Base-by-base conservation (phyloP, 30 jellyfish, hydroid and myxozoan species). In the Aurelia coerulea region DNA sequence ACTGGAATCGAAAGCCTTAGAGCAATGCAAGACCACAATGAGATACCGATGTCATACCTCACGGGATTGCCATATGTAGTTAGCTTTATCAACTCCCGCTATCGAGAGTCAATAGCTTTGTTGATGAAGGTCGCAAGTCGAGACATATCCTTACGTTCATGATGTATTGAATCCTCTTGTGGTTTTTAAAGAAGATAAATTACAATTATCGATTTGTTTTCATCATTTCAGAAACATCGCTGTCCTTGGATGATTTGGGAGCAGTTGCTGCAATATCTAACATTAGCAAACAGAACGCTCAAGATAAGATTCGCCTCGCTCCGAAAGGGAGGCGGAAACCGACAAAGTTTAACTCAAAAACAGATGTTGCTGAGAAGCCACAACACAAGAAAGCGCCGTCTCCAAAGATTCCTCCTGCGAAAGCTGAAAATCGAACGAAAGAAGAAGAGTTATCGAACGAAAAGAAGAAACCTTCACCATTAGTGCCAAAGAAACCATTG, bases 261-360 rank as follows among this genome's bases (percentile, higher is more conserved):
- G 66, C n/a, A 53, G 65, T 77, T 60, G 78, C 42, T 33, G 77
- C 87, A 34, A 77, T 46, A 33, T 60, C 70, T 0, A 60, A 23
- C 70, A 60, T 79, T 16, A 58, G 80, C n/a, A 62, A 63, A n/a
- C 81, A 79, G 69, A 69, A 74, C 68, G 80, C 98, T 13, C 93
- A 92, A 67, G 98, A 92, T 76, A 78, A 76, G 33, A 86, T 92
- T 46, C 95, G 98, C 52, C 76, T 92, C 42, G 98, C 98, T 12
- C 98, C 98, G 23, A 83, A 83, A 59, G 90, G 93, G 34, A 65
- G 98, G 49, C 86, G 98, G 37, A 80, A 56, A 62, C 98, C 98
- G 9, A 66, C 98, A 7, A 81, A 88, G 78, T 81, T 68, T 63
- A 85, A 56, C 81, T 12, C 85, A 39, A 73, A 69, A 12, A 29